Conservation (phyloP, 2,113 vertebrate genomes). For the Cisticola juncidis region DNA sequence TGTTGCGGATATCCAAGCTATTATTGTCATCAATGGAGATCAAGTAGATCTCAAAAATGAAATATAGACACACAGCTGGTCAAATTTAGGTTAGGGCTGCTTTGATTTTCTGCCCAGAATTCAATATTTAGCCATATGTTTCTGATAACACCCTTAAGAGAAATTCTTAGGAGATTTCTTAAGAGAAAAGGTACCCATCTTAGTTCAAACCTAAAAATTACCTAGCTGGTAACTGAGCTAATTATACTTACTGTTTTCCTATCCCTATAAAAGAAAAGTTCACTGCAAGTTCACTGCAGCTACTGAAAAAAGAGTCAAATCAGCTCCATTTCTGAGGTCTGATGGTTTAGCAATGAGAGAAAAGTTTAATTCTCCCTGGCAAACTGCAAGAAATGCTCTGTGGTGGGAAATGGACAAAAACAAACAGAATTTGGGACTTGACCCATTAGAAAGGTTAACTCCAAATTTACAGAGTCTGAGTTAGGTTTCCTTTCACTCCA, state of each 20-base stretch:
- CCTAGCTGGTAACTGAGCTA: neutral
- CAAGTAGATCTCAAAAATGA: neutral
- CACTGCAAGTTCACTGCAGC: neutral
- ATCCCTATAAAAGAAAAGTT: neutral
- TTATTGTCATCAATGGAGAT: neutral
- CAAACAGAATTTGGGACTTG: neutral
- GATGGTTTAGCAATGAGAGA: neutral
- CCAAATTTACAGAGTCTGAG: neutral
- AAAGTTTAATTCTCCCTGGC: neutral
- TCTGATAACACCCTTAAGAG: neutral
- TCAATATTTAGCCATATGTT: rapidly evolving
- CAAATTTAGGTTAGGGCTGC: neutral
- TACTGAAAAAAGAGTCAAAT: neutral
- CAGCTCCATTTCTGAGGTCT: neutral
- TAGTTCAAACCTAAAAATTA: neutral
- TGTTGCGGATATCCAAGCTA: neutral
- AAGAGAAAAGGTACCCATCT: neutral
- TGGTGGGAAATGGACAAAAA: neutral
- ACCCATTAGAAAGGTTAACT: neutral
- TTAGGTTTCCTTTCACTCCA: neutral
- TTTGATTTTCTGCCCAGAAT: neutral
- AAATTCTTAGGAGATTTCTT: neutral
- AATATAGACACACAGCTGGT: neutral
- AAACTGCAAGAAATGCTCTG: neutral
- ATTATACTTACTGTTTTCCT: neutral